Conservation (phyloP, 2,113 vertebrate genomes). For the Mellivora capensis region DNA sequence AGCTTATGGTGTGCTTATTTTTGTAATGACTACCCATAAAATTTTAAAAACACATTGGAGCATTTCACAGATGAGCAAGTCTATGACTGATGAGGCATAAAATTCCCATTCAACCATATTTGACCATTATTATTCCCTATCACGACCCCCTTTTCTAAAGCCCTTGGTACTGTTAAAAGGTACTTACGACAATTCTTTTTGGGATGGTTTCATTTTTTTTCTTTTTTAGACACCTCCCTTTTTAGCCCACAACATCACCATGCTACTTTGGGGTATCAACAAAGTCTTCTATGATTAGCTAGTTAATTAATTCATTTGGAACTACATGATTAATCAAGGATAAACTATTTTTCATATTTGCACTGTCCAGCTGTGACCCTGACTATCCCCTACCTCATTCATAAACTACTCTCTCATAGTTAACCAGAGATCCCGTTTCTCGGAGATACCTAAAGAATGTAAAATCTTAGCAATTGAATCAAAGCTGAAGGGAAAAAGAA, state of each 20-base stretch:
- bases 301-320: conserved; percentile 48
- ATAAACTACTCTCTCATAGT: conserved; percentile 18
- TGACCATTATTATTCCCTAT: background rate
- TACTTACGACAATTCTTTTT: background rate
- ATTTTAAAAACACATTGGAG: conserved; percentile 57
- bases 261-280: background rate
- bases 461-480: background rate
- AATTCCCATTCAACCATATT: conserved; percentile 25
- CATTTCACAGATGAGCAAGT: conserved; percentile 43
- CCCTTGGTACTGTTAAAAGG: background rate
- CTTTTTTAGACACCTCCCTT: background rate
- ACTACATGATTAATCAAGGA: conserved; percentile 25
- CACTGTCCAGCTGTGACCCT: conserved; percentile 67
- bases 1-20: conserved; percentile 67
- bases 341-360: conserved; percentile 57
- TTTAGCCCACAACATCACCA: background rate
- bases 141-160: background rate
- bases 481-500: background rate
- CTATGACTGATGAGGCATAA: conserved; percentile 39
- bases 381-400: conserved; percentile 33
- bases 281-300: background rate
- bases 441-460: background rate
- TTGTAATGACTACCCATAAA: conserved; percentile 50
- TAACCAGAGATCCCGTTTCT: background rate
- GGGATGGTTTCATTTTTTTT: background rate